These are phyloP conservation scores for Parazoanthus atlanticus DNA, from an alignment of 92 coral and sea anemone genomes.

Conservation along the genomic window DNA sequence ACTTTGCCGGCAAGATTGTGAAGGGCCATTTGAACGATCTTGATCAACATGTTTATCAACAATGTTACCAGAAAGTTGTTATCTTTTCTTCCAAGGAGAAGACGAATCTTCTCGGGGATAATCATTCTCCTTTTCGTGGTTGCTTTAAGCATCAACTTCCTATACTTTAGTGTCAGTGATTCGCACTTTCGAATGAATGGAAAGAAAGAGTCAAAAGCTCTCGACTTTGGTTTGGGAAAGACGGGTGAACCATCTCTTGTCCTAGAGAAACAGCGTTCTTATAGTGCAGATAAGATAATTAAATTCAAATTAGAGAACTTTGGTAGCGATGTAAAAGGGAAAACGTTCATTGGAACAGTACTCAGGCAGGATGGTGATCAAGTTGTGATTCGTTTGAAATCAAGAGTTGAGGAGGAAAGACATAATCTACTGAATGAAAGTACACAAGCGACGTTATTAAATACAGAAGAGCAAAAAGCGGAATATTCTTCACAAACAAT, in stretches of 20 bases:
- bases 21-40: neutral
- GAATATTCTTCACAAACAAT: neutral
- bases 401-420: neutral
- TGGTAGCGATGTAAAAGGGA: neutral
- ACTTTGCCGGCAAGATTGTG: neutral
- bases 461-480: too few relatives aligned
- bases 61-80: neutral
- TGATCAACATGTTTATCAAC: neutral
- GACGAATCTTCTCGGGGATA: slow-evolving; percentile 5
- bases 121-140: neutral
- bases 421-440: neutral
- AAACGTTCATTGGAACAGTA: neutral
- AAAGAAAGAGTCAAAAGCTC: too few relatives aligned
- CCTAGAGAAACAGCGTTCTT: neutral
- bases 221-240: neutral
- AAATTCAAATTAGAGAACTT: neutral
- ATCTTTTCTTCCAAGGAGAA: slow-evolving; percentile 3
- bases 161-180: neutral
- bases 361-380: neutral
- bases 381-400: neutral
- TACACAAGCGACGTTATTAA: neutral
- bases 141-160: neutral
- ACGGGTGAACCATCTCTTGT: neutral
- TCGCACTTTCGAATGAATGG: neutral
- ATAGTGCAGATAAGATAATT: neutral